Evolutionary conservation across 1,140 invertebrate species (phyloP).

Genomic region (Pogonus chalceus): DNA sequence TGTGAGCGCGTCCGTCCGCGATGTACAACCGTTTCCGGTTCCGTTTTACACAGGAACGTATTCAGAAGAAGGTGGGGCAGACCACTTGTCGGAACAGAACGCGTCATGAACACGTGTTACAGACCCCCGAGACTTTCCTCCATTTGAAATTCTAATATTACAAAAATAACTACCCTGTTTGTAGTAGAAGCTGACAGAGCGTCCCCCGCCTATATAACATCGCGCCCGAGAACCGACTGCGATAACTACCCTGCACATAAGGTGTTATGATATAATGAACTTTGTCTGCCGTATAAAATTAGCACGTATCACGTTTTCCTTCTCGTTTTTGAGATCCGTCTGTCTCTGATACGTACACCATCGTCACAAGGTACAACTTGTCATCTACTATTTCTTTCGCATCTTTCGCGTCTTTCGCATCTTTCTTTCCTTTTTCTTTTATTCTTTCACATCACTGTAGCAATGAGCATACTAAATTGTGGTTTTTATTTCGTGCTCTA

Average conservation of each 20-base stretch:
- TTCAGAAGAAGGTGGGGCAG: not conserved
- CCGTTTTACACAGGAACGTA: not conserved
- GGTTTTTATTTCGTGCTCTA: not conserved
- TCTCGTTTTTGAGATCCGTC: not conserved
- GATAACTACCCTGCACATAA: not conserved
- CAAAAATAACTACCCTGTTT: not conserved
- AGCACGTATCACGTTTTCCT: not conserved
- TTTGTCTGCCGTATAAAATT: not conserved
- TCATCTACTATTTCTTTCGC: not conserved
- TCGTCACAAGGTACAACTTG: not conserved
- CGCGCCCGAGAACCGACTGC: not conserved
- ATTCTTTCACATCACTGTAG: too few relatives aligned
- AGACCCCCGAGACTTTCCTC: not conserved
- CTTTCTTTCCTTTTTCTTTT: too few relatives aligned
- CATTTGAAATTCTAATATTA: not conserved
- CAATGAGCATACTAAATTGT: not conserved
- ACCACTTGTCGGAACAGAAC: not conserved
- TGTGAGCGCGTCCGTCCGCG: not conserved
- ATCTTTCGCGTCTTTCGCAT: not conserved
- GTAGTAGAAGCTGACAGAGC: not conserved
- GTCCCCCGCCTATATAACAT: not conserved
- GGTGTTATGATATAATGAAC: not conserved
- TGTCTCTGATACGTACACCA: not conserved
- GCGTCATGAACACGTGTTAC: not conserved
- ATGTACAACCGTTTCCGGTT: not conserved